phyloP scores from a whole-genome alignment of 2,888 invertebrate species.

The Eupithecia dodoneata region DNA sequence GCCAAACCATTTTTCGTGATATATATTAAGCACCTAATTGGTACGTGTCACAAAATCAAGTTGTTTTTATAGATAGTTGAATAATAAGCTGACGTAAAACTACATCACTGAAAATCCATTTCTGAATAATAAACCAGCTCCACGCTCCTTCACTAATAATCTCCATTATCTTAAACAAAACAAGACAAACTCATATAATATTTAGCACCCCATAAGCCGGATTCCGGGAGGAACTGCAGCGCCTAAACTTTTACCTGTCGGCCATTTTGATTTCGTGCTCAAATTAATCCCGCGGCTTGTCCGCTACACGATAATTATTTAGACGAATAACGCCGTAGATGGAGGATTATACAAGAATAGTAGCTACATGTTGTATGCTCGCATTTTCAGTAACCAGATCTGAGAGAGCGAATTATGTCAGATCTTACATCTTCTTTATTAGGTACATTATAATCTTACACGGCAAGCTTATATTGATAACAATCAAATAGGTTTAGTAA shows the following conservation, averaged over 20 bases:
- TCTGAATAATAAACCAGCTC: constrained; percentile 26
- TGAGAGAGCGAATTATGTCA: neutral
- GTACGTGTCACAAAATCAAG: neutral
- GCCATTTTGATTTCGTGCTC: constrained; percentile 70
- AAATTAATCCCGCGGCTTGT: constrained; percentile 75
- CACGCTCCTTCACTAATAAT: constrained; percentile 19
- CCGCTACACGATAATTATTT: constrained; percentile 72
- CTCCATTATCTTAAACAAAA: constrained; percentile 49
- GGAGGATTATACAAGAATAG: constrained; percentile 60
- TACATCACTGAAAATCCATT: constrained; percentile 16
- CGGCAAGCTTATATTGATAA: neutral
- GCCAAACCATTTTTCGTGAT: neutral
- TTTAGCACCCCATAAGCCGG: constrained; percentile 62
- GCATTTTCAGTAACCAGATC: neutral
- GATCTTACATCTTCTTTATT: neutral
- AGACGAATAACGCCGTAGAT: constrained; percentile 67
- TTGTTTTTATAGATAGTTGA: neutral
- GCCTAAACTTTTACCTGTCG: constrained; percentile 60
- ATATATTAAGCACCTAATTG: neutral
- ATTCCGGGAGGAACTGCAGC: constrained; percentile 59
- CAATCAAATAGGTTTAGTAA: neutral
- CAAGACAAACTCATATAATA: constrained; percentile 52
- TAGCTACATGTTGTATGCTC: neutral
- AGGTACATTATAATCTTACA: neutral
- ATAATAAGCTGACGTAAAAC: neutral